Conservation (phyloP, 2,888 invertebrate genomes). For the Leptinotarsa rubiginosa region DNA sequence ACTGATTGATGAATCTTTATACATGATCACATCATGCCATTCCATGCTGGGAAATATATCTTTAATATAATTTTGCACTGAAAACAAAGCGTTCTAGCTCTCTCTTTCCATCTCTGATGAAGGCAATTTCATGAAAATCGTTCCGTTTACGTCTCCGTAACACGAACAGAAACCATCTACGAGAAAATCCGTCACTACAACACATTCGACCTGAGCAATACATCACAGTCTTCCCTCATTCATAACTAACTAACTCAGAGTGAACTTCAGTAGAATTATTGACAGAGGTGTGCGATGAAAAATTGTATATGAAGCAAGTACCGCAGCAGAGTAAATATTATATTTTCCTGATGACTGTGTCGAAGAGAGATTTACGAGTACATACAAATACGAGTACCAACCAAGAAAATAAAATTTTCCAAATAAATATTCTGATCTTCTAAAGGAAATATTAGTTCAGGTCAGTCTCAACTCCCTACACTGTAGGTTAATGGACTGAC, state of each 20-base stretch:
- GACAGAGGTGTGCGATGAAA: neutral
- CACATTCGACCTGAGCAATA: constrained; percentile 15
- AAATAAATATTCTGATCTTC: too few relatives aligned
- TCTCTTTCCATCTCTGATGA: neutral
- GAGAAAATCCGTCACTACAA: constrained; percentile 15
- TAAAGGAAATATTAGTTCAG: too few relatives aligned
- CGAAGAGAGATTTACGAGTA: too few relatives aligned
- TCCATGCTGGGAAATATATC: neutral
- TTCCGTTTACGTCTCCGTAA: constrained; percentile 11
- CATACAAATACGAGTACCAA: too few relatives aligned
- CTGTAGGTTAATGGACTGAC: too few relatives aligned
- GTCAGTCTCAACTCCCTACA: too few relatives aligned
- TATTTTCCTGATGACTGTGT: too few relatives aligned
- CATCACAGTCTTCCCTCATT: constrained; percentile 17
- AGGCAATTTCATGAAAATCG: constrained; percentile 6
- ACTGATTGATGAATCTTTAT: neutral
- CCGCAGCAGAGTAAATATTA: neutral
- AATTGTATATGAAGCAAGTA: neutral
- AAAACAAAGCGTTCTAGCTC: neutral
- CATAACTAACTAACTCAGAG: constrained; percentile 1
- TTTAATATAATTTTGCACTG: neutral
- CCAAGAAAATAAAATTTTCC: too few relatives aligned
- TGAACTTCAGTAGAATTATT: constrained; percentile 9
- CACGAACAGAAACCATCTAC: constrained; percentile 18
- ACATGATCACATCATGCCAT: neutral